phyloP scores from a whole-genome alignment of 2,113 vertebrate genomes.

The Arenaria interpres region DNA sequence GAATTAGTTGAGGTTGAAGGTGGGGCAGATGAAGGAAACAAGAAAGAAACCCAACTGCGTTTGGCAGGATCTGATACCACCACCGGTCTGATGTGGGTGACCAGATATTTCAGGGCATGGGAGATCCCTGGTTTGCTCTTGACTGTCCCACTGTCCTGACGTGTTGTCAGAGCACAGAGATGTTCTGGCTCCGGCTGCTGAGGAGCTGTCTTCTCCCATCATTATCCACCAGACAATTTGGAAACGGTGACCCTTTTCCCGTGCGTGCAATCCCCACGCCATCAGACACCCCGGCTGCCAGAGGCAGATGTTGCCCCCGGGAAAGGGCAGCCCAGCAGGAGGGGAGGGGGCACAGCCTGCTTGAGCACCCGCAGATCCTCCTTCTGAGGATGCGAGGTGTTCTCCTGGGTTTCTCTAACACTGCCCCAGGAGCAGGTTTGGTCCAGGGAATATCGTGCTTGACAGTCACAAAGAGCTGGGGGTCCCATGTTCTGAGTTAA shows the following conservation, averaged over 20 bases:
- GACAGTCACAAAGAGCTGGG: neutral
- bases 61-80: neutral
- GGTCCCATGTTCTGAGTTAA: neutral
- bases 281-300: constrained; percentile 6
- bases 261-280: neutral
- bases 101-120: constrained; percentile 21
- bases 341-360: neutral
- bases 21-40: neutral
- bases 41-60: neutral
- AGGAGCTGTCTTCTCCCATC: constrained; percentile 52
- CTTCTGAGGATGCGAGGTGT: neutral
- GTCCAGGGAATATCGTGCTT: neutral
- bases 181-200: constrained; percentile 39
- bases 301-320: constrained; percentile 25
- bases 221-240: constrained; percentile 26
- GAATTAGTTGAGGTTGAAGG: neutral
- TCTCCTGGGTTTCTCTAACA: neutral
- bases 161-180: neutral
- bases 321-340: neutral
- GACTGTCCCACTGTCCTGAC: neutral
- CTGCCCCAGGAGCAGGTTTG: neutral
- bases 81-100: neutral
- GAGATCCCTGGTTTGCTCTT: neutral
- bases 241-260: constrained; percentile 40
- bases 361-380: neutral